Base-by-base conservation (phyloP, 2,113 vertebrate genomes). In the Enhydra lutris region DNA sequence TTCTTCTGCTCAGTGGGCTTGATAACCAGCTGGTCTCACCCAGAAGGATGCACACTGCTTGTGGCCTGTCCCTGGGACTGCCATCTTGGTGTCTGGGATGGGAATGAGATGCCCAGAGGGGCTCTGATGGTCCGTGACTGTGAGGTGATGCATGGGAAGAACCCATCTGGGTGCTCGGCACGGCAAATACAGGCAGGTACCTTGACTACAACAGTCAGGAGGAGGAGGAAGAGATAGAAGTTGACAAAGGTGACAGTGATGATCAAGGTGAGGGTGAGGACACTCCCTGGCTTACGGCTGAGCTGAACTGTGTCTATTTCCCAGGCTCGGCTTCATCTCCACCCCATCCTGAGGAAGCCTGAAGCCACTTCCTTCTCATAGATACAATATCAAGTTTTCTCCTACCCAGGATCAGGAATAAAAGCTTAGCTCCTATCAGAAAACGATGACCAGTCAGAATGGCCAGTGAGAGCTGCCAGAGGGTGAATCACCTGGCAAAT, bases 191-290 rank as follows among this genome's bases (percentile, higher is more conserved):
- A 5, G 31, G 81, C 73, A 81, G 55, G 26, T 4, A 4, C 7
- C 2, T 2, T 24, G 47, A 11, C 21, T 4, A 31, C n/a, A 7
- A 10, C 1, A 1, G 24, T 0, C 1, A 11, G n/a, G 65, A 29
- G 1, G 9, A 20, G 6, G 39, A 18, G 5, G 17, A 24, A 45
- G 9, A 21, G 4, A 17, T 18, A 29, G 45, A 7, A 23, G 63
- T 10, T 13, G 42, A 55, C 55, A 2, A n/a, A 31, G 42, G 29
- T 3, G 52, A 6, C 0, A 20, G 15, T 6, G 39, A n/a, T 29
- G 47, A 36, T 18, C 55, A 23, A 39, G 36, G 88, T 5, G 31
- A 6, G 1, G 13, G 26, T 20, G 24, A 8, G 6, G 39, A 7
- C 78, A 0, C 73, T 47, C 67, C 59, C 59, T 17, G 36, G 79